Conservation (phyloP, 2,797 vertebrate species). For the Chiroxiphia lanceolata region DNA sequence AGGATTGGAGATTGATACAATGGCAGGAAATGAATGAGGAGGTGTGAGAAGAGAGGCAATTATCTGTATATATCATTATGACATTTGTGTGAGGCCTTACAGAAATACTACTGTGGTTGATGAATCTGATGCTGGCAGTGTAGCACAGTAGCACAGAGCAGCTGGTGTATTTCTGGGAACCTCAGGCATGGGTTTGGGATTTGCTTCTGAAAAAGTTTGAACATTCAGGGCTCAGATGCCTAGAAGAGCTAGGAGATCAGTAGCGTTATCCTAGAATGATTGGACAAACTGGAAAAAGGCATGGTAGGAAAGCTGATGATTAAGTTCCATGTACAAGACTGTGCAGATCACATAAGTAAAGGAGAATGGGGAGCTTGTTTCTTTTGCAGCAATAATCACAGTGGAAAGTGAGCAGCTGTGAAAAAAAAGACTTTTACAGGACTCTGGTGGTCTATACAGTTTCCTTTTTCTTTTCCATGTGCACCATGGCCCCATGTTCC, state of each 20-base stretch:
- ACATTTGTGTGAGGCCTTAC: not conserved
- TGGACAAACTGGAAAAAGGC: not conserved
- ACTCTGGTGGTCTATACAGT: not conserved
- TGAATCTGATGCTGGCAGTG: not conserved
- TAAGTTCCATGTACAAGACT: rapidly evolving
- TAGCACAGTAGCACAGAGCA: not conserved
- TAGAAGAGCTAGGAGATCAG: not conserved
- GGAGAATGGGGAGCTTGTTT: not conserved
- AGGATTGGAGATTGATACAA: not conserved
- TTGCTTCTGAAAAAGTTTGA: not conserved
- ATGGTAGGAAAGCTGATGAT: not conserved
- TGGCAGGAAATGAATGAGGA: conserved; percentile 21
- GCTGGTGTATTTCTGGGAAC: not conserved
- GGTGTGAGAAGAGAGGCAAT: not conserved
- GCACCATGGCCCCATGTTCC: not conserved
- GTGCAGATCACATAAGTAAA: not conserved
- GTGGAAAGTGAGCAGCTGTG: not conserved
- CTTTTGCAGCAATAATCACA: not conserved
- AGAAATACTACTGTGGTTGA: not conserved
- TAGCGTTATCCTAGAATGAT: not conserved
- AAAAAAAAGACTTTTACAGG: not conserved
- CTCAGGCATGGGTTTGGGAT: not conserved
- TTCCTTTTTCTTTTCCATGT: not conserved
- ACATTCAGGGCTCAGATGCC: not conserved
- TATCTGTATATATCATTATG: not conserved